Conservation (phyloP, 2,113 vertebrate genomes). For the Emydocephalus ijimae region DNA sequence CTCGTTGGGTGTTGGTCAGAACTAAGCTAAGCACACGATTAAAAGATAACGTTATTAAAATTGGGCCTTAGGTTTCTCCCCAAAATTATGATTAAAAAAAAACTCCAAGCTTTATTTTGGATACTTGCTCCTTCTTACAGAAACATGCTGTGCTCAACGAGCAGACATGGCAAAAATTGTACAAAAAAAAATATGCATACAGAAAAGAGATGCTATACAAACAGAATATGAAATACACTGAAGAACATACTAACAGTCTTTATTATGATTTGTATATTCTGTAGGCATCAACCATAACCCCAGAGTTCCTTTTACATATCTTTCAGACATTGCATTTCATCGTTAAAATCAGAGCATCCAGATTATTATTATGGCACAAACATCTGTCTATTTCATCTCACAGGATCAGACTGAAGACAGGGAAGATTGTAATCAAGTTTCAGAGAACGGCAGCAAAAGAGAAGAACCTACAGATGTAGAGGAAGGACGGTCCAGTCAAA, state of each 20-base stretch:
- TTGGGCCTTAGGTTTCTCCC: not conserved
- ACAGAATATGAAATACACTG: not conserved
- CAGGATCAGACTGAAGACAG: not conserved
- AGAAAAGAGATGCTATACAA: not conserved
- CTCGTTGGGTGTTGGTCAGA: not conserved
- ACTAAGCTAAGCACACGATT: not conserved
- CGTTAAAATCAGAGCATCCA: not conserved
- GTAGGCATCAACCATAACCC: not conserved
- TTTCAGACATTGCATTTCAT: not conserved
- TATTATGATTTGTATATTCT: not conserved
- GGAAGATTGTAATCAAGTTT: not conserved
- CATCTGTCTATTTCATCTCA: not conserved
- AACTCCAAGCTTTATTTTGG: not conserved
- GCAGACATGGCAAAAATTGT: not conserved
- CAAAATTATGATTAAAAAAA: not conserved
- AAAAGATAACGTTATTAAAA: slow-evolving; percentile 1
- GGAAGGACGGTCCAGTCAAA: not conserved
- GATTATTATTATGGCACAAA: not conserved
- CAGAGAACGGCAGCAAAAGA: not conserved
- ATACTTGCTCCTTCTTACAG: not conserved
- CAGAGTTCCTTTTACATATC: not conserved
- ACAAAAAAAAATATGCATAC: not conserved
- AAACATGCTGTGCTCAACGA: not conserved
- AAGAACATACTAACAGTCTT: not conserved
- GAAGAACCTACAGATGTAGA: not conserved